Evolutionary conservation across 2,888 invertebrate genomes (phyloP).

Genomic region (Drosophila emarginata): DNA sequence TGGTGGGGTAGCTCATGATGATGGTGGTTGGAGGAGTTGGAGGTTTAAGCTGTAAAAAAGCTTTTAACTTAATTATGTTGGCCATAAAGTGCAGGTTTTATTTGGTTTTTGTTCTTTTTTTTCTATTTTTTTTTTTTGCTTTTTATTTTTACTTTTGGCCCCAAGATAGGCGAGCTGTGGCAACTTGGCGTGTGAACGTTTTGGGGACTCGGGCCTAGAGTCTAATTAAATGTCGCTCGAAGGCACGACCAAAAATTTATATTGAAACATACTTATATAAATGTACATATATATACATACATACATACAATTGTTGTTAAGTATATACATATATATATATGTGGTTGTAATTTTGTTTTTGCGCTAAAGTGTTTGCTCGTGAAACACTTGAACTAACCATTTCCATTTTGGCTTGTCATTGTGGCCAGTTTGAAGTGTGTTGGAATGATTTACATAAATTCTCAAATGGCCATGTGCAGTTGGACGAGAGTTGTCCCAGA

Average conservation of each 20-base stretch:
- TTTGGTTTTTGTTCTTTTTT: constrained; percentile 16
- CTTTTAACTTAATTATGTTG: constrained; percentile 77
- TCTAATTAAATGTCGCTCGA: constrained; percentile 74
- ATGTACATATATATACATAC: neutral
- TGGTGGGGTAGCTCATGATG: neutral
- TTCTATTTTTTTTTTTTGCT: neutral
- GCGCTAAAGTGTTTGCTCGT: constrained; percentile 71
- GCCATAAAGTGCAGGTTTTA: constrained; percentile 76
- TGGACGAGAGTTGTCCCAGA: constrained; percentile 19
- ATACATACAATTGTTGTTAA: too few relatives aligned
- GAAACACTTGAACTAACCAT: constrained; percentile 71
- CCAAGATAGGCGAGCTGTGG: constrained; percentile 31
- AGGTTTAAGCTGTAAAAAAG: constrained; percentile 63
- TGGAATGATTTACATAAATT: constrained; percentile 76
- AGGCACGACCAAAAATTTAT: constrained; percentile 50
- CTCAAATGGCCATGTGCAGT: constrained; percentile 52
- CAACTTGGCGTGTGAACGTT: constrained; percentile 64
- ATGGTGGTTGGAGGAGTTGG: too few relatives aligned
- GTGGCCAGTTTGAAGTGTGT: constrained; percentile 65
- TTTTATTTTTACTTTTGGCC: constrained; percentile 37
- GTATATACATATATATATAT: constrained; percentile 18
- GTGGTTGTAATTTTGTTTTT: constrained; percentile 30
- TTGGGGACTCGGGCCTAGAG: constrained; percentile 36
- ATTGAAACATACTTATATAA: neutral
- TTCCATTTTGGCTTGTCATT: constrained; percentile 69